phyloP scores from a whole-genome alignment of 2,888 invertebrate genomes.

The Ceriagrion tenellum region DNA sequence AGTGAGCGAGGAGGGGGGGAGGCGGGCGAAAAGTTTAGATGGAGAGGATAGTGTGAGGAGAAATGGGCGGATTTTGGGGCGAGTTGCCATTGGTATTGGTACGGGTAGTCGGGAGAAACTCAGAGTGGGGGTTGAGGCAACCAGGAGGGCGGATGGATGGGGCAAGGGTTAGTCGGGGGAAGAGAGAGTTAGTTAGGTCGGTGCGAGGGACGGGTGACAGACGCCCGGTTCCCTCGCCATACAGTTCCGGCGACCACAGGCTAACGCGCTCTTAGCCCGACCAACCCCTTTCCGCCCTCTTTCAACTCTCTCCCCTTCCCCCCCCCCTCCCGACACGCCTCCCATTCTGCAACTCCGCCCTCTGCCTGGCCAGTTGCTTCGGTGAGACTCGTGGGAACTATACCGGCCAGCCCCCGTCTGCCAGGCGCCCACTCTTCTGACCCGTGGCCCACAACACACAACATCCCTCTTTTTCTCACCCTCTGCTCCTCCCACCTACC shows the following conservation, averaged over 20 bases:
- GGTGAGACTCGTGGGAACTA: conserved; percentile 17
- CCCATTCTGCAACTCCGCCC: too few species aligned
- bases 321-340: background rate
- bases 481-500: background rate
- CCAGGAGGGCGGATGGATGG: background rate
- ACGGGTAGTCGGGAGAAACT: too few species aligned
- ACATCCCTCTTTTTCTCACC: background rate
- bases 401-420: background rate
- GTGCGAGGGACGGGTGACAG: background rate
- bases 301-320: background rate
- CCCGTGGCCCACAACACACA: background rate
- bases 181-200: background rate
- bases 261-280: background rate
- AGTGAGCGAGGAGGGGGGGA: background rate
- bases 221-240: background rate
- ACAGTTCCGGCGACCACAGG: conserved; percentile 7
- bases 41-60: background rate
- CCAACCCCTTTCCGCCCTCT: background rate
- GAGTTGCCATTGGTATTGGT: background rate
- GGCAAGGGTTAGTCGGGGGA: background rate
- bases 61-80: background rate
- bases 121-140: too few species aligned
- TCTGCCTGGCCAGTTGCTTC: background rate
- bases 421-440: background rate
- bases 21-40: background rate